These are phyloP conservation scores for Botia almorhae DNA, from an alignment of 2,797 vertebrate species.

Conservation along the genomic window DNA sequence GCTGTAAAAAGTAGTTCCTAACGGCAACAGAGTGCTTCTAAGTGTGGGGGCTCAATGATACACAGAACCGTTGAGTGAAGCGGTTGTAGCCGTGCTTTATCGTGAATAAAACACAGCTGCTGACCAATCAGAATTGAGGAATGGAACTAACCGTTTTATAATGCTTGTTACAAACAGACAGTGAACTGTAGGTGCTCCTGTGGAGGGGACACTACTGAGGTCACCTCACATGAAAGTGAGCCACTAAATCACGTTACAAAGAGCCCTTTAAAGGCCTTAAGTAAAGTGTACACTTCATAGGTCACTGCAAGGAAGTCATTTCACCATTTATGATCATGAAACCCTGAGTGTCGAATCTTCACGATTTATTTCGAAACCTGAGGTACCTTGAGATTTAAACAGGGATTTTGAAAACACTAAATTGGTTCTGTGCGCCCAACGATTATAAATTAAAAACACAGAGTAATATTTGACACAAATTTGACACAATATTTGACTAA, in stretches of 20 bases:
- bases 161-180: too few relatives aligned
- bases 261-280: neutral
- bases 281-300: conserved; percentile 5
- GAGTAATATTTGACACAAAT: neutral
- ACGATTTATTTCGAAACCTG: neutral
- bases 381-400: neutral
- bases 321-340: neutral
- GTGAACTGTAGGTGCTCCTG: neutral
- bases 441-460: neutral
- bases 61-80: too few relatives aligned
- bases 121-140: too few relatives aligned
- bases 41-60: too few relatives aligned
- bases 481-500: neutral
- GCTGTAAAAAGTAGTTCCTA: too few relatives aligned
- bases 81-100: too few relatives aligned
- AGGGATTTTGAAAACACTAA: neutral
- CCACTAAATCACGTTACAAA: neutral
- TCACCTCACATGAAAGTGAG: neutral
- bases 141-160: too few relatives aligned
- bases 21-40: too few relatives aligned
- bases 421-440: neutral
- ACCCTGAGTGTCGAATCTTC: neutral
- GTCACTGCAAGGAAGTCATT: neutral
- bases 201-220: neutral
- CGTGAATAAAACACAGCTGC: too few relatives aligned